Evolutionary conservation across 2,797 vertebrate genomes (phyloP).

Genomic region (Enteromius anoplus): DNA sequence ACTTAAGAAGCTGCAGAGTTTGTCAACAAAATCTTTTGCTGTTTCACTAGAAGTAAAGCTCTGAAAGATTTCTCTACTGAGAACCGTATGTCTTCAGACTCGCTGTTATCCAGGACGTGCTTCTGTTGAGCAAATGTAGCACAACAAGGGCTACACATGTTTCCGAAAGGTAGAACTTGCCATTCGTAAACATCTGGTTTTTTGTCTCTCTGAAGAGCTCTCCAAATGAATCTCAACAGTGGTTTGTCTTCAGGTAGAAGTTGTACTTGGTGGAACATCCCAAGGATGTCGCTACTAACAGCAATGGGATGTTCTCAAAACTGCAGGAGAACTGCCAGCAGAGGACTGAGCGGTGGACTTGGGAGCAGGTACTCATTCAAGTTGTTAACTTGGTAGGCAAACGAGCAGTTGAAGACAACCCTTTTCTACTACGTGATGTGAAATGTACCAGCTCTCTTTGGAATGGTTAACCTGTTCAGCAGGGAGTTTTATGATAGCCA

Average conservation of each 20-base stretch:
- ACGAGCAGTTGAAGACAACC: not conserved
- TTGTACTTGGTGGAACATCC: not conserved
- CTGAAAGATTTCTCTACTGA: not conserved
- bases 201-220: not conserved
- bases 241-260: not conserved
- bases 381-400: not conserved
- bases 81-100: not conserved
- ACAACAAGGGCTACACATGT: not conserved
- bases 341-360: not conserved
- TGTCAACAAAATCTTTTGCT: not conserved
- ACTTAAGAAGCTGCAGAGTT: not conserved
- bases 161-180: too few relatives aligned
- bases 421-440: not conserved
- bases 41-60: too few relatives aligned
- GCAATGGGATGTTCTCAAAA: not conserved
- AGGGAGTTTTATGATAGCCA: not conserved
- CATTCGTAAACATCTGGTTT: not conserved
- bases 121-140: not conserved
- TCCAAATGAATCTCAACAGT: not conserved
- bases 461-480: not conserved
- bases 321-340: not conserved
- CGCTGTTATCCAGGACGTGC: not conserved
- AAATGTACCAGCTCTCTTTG: not conserved
- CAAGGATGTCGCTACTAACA: not conserved
- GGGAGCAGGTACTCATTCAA: not conserved